Percentiles rank a stretch among this genome's conserved stretches.
phyloP scores from a whole-genome alignment of 1,140 invertebrate species.

The Tetragonula clypearis region DNA sequence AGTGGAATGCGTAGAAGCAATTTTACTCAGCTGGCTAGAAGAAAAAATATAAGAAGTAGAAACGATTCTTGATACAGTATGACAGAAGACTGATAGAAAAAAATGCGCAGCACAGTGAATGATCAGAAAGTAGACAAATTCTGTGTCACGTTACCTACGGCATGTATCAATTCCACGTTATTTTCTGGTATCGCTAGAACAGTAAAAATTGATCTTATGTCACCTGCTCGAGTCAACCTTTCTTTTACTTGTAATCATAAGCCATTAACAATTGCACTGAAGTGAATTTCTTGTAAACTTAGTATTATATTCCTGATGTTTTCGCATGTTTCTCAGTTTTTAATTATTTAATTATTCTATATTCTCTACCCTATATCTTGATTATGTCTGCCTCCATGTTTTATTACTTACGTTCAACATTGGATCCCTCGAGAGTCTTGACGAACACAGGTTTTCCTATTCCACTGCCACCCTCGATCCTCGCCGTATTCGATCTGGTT shows the following conservation, averaged over 20 bases:
- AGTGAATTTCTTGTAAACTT: background rate
- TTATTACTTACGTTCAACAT: slow-evolving; percentile 89
- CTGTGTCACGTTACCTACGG: slow-evolving; percentile 80
- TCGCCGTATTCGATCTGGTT: slow-evolving; percentile 63
- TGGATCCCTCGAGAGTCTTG: slow-evolving; percentile 88
- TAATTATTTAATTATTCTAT: no score
- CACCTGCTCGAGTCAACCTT: background rate
- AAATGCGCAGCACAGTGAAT: slow-evolving; percentile 49
- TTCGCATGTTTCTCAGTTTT: background rate
- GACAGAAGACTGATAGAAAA: slow-evolving; percentile 37
- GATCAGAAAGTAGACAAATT: slow-evolving; percentile 58
- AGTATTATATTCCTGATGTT: background rate
- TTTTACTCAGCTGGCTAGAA: slow-evolving; percentile 59
- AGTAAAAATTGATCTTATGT: slow-evolving; percentile 75
- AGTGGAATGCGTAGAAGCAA: slow-evolving; percentile 66
- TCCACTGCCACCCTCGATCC: slow-evolving; percentile 74
- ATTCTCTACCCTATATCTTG: background rate
- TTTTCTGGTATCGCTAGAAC: slow-evolving; percentile 80
- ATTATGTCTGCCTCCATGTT: background rate
- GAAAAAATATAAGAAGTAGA: slow-evolving; percentile 36
- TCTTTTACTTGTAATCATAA: background rate
- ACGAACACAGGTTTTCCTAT: slow-evolving; percentile 86
- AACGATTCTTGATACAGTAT: slow-evolving; percentile 29
- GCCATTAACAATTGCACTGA: background rate
- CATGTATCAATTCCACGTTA: slow-evolving; percentile 80